Percentiles rank a stretch among this genome's conserved stretches.
These are phyloP conservation scores for Spongia lamella DNA, from an alignment of 37 sponge, comb jelly and placozoan species.

Conservation along the genomic window DNA sequence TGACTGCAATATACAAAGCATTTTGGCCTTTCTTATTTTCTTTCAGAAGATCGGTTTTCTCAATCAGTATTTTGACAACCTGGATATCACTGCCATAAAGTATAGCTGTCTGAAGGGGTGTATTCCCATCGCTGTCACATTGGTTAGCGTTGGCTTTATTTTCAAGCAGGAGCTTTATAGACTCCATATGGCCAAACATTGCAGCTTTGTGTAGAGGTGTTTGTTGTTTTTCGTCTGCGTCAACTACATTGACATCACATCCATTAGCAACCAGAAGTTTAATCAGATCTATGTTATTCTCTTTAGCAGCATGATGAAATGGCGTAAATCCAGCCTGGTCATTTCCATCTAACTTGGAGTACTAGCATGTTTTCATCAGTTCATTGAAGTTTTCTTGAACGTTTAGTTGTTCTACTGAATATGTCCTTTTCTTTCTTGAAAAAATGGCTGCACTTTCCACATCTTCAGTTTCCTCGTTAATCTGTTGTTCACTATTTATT, in stretches of 20 bases:
- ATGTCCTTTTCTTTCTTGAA: too few relatives aligned
- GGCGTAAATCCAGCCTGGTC: constrained; percentile 43
- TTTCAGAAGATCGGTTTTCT: constrained; percentile 53
- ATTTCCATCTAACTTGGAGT: constrained; percentile 17
- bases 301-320: constrained; percentile 57
- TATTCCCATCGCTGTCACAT: constrained; percentile 70
- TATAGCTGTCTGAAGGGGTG: constrained; percentile 79
- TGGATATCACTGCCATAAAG: constrained; percentile 20
- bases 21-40: constrained; percentile 76
- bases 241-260: constrained; percentile 4
- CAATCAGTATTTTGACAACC: constrained; percentile 43
- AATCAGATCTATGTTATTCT: constrained; percentile 52
- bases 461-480: too few relatives aligned
- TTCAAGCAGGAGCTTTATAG: too few relatives aligned
- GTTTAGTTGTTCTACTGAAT: too few relatives aligned
- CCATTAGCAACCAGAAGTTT: constrained; percentile 68
- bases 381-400: constrained; percentile 30
- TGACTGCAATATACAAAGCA: constrained; percentile 77
- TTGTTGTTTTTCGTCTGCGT: constrained; percentile 52
- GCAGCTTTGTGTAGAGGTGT: too few relatives aligned
- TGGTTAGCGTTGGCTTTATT: too few relatives aligned
- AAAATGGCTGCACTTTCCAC: too few relatives aligned
- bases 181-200: too few relatives aligned
- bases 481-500: too few relatives aligned
- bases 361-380: constrained; percentile 28